Conservation (phyloP, 2,797 vertebrate species). For the Nothura maculosa region DNA sequence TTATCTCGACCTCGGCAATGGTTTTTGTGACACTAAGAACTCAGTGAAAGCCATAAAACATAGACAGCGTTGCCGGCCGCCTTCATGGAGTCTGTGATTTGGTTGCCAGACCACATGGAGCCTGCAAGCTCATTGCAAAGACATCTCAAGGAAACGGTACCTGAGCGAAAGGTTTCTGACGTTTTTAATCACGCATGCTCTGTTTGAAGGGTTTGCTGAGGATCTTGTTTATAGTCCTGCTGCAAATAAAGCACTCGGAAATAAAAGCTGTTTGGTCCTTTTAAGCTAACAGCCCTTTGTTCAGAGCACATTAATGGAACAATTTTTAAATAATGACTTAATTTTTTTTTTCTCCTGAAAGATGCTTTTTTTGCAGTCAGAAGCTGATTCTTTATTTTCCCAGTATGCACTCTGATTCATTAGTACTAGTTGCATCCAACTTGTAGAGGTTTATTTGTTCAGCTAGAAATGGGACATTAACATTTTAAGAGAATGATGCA, state of each 20-base stretch:
- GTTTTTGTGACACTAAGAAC: background rate
- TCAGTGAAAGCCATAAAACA: background rate
- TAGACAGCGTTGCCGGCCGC: background rate
- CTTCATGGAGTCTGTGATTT: background rate
- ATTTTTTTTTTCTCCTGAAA: constrained; percentile 66
- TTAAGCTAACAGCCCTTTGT: constrained; percentile 72
- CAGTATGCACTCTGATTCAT: constrained; percentile 68
- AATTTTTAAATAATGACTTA: constrained; percentile 80
- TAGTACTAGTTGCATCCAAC: constrained; percentile 72
- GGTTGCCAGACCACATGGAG: background rate
- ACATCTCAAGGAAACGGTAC: background rate
- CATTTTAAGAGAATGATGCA: constrained; percentile 80
- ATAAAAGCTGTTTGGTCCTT: constrained; percentile 75
- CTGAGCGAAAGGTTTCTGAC: background rate
- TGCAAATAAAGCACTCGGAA: constrained; percentile 68
- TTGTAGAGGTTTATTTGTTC: constrained; percentile 77
- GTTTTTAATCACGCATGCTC: constrained; percentile 30
- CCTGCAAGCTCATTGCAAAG: background rate
- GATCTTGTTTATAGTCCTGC: constrained; percentile 69
- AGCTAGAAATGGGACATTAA: constrained; percentile 78
- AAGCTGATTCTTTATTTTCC: constrained; percentile 64
- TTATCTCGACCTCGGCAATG: background rate
- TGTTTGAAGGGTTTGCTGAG: constrained; percentile 46
- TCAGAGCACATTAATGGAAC: constrained; percentile 63
- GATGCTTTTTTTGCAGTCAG: constrained; percentile 62